Evolutionary conservation across 2,797 vertebrate genomes (phyloP), one percentile per base, ranked within the genome.

Genomic region (Rachycentron canadum): DNA sequence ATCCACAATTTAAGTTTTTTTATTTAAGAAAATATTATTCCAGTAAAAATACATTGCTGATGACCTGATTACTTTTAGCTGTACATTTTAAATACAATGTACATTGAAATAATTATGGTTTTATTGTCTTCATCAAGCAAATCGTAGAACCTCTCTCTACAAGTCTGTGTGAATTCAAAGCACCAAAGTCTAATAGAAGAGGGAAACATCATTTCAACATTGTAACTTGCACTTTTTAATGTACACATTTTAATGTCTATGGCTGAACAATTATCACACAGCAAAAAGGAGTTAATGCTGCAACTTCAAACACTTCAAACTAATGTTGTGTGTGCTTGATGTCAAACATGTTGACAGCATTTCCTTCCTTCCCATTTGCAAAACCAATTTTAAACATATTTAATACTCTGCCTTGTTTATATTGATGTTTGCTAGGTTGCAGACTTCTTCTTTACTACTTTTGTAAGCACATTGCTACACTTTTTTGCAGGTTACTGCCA

Each of bases 1-100:
- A 81, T 68, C 49, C 25, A 59, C 58, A 55, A 83, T 41, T 58
- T 56, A 57, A 66, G 9, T 28, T 53, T 38, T 8, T 57, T 50
- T 11, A 34, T 12, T 28, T 61, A 70, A 65, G 25, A 5, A 71
- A 49, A 45, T 5, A 43, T 62, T 17, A 25, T 36, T 57, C 26
- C 30, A 38, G 52, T 55, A 7, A 49, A 68, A 68, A 56, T 0
- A 38, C 53, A 52, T 28, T 13, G 28, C 26, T 43, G 26, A 4
- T 55, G 43, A 36, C 26, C 53, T 62, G 16, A 14, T 12, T 23
- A 64, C 36, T 47, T 53, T 36, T 38, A 23, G 23, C 9, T 19
- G 40, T 9, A 14, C 5, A 19, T 25, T 66, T 32, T 70, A 34
- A 68, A 57, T n/a, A 30, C 23, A 49, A 13, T 2, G 1, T 17